A percentile compares a stretch with the other conserved stretches of the same genome.
These are phyloP conservation scores for Drosophila yooni DNA, from an alignment of 2,888 invertebrate species.

Conservation along the genomic window DNA sequence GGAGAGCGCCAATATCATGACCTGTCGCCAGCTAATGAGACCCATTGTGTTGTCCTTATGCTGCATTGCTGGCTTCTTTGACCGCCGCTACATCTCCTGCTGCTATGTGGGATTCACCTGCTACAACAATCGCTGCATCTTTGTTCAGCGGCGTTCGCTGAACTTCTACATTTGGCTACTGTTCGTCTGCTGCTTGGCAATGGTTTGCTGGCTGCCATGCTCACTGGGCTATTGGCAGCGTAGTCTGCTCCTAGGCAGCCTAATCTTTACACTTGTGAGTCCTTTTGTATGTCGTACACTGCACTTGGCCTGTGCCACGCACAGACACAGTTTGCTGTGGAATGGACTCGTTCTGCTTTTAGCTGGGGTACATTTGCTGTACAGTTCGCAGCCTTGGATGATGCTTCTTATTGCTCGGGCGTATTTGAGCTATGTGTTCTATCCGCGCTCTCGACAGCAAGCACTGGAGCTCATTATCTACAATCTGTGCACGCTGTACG, in stretches of 20 bases:
- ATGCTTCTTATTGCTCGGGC: conserved; percentile 88
- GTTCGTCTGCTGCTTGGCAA: conserved; percentile 86
- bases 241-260: conserved; percentile 59
- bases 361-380: conserved; percentile 69
- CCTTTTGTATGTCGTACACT: conserved; percentile 52
- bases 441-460: conserved; percentile 68
- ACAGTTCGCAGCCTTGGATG: conserved; percentile 80
- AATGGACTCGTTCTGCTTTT: conserved; percentile 51
- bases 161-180: conserved; percentile 85
- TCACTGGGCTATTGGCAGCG: conserved; percentile 67
- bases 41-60: conserved; percentile 69
- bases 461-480: conserved; percentile 86
- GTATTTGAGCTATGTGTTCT: conserved; percentile 73
- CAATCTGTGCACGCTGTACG: conserved; percentile 88
- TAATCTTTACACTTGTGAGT: conserved; percentile 51
- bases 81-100: conserved; percentile 65
- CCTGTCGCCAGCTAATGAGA: conserved; percentile 65
- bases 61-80: conserved; percentile 65
- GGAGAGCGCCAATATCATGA: background rate
- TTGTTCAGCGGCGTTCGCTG: conserved; percentile 51
- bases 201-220: conserved; percentile 92
- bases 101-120: conserved; percentile 69
- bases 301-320: conserved; percentile 3
- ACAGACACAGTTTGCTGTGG: conserved; percentile 37
- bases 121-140: conserved; percentile 50